Evolutionary conservation across 2,888 invertebrate genomes (phyloP).

Genomic region (Urechis unicinctus): DNA sequence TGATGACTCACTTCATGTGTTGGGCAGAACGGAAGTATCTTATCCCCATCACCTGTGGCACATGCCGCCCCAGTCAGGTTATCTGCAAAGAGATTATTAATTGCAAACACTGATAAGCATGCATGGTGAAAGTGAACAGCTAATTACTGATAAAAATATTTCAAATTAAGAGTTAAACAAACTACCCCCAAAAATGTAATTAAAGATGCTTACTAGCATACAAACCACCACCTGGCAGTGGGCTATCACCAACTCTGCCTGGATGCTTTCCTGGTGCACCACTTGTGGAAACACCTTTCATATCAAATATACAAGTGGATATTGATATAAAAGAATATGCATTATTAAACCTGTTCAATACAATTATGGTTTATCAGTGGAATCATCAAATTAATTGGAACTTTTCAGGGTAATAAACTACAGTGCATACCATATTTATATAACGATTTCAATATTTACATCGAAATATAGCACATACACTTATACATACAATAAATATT

Average conservation of each 20-base stretch:
- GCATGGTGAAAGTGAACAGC: too few relatives aligned
- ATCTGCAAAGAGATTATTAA: constrained; percentile 4
- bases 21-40: constrained; percentile 31
- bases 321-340: not conserved
- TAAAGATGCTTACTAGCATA: constrained; percentile 24
- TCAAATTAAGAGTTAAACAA: too few relatives aligned
- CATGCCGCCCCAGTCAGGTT: constrained; percentile 9
- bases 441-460: too few relatives aligned
- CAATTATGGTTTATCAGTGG: too few relatives aligned
- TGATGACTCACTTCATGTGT: constrained; percentile 23
- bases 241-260: constrained; percentile 34
- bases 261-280: constrained; percentile 25
- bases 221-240: constrained; percentile 29
- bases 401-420: too few relatives aligned
- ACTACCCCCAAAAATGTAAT: too few relatives aligned
- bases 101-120: not conserved
- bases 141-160: too few relatives aligned
- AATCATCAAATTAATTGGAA: too few relatives aligned
- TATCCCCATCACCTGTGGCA: constrained; percentile 30
- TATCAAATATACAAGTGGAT: not conserved
- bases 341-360: too few relatives aligned
- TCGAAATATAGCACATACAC: too few relatives aligned
- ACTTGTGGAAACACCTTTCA: constrained; percentile 28
- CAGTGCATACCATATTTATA: too few relatives aligned
- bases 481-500: too few relatives aligned